These are phyloP conservation scores for Apomyelois bistriatella DNA, from an alignment of 2,888 invertebrate species.

Conservation along the genomic window DNA sequence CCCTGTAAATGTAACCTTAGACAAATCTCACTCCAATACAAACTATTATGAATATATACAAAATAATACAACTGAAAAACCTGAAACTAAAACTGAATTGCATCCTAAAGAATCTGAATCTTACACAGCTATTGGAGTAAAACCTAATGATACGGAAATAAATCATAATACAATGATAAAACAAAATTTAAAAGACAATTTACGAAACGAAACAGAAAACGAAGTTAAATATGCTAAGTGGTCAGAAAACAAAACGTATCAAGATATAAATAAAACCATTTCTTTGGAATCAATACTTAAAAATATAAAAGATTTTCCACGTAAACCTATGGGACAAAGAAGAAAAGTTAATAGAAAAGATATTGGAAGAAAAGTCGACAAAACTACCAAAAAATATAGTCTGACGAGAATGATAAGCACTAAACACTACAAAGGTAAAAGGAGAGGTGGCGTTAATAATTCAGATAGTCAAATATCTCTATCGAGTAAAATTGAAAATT, in stretches of 20 bases:
- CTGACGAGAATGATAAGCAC: constrained; percentile 27
- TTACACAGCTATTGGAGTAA: neutral
- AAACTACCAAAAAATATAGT: constrained; percentile 26
- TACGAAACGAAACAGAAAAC: constrained; percentile 17
- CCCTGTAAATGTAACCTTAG: neutral
- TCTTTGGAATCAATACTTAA: neutral
- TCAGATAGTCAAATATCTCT: constrained; percentile 10
- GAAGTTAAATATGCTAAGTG: constrained; percentile 30
- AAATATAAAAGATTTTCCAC: too few species aligned
- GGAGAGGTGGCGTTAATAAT: constrained; percentile 10
- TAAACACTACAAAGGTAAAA: constrained; percentile 17
- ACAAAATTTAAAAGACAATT: neutral
- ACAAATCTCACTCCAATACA: neutral
- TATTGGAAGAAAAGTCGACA: constrained; percentile 21
- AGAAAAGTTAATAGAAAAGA: constrained; percentile 19
- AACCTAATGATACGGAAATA: neutral
- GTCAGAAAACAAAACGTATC: constrained; percentile 24
- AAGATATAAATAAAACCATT: constrained; percentile 13
- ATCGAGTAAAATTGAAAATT: constrained; percentile 19
- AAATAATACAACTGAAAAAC: neutral
- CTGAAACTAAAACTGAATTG: too few species aligned
- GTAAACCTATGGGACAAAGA: neutral
- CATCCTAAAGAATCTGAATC: neutral
- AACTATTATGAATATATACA: neutral
- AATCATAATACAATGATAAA: neutral